Evolutionary conservation across 2,888 invertebrate genomes (phyloP).

Genomic region (Ornithoptera alexandrae): DNA sequence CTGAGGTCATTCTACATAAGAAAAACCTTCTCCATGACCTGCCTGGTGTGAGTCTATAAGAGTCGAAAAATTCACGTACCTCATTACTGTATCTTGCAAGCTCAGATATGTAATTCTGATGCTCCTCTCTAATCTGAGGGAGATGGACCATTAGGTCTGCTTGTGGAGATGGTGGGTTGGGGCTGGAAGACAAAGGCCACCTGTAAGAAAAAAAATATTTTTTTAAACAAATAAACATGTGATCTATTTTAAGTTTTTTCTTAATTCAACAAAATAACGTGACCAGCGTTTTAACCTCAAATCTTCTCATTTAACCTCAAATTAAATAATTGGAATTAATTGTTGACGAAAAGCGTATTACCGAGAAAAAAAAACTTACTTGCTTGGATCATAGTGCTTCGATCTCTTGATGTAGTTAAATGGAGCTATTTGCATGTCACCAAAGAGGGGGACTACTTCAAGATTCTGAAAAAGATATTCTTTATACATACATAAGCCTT

Average conservation of each 20-base stretch:
- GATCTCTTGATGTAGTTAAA: slow-evolving; percentile 98
- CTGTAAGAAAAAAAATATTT: slow-evolving; percentile 52
- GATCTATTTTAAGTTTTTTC: no score
- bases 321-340: no score
- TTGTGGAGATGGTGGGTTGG: slow-evolving; percentile 90
- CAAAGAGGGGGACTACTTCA: slow-evolving; percentile 97
- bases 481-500: no score
- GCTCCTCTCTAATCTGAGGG: slow-evolving; percentile 96
- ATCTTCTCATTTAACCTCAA: no score
- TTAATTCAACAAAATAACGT: no score
- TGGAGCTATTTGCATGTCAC: slow-evolving; percentile 99
- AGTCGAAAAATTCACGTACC: slow-evolving; percentile 53
- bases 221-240: neutral
- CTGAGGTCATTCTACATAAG: no score
- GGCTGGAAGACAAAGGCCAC: slow-evolving; percentile 94
- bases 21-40: no score
- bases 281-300: no score
- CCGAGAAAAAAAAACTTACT: slow-evolving; percentile 54
- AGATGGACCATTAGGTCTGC: slow-evolving; percentile 97
- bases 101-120: slow-evolving; percentile 98
- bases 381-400: slow-evolving; percentile 94
- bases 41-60: neutral
- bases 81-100: slow-evolving; percentile 93
- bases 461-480: slow-evolving; percentile 81
- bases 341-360: no score